phyloP scores from a whole-genome alignment of 1,140 invertebrate genomes.

The Chymomyza costata region DNA sequence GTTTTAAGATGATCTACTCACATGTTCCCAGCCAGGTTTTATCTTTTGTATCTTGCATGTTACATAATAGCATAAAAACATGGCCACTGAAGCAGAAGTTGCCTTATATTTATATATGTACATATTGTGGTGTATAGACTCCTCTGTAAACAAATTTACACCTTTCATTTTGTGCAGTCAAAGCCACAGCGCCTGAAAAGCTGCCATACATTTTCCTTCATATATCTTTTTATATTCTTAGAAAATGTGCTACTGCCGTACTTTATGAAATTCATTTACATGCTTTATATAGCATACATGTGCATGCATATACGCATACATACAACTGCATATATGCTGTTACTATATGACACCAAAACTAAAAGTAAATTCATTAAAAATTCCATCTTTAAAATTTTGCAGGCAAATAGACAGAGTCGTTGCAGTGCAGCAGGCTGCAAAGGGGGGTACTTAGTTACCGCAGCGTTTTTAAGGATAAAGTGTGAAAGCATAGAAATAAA shows the following conservation, averaged over 20 bases:
- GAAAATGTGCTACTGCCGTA: slow-evolving; percentile 25
- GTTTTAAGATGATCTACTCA: slow-evolving; percentile 19
- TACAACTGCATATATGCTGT: slow-evolving; percentile 40
- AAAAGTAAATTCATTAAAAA: slow-evolving; percentile 73
- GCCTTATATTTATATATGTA: no score
- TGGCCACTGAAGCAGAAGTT: slow-evolving; percentile 35
- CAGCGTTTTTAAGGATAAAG: no score
- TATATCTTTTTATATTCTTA: no score
- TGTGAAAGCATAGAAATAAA: slow-evolving; percentile 49
- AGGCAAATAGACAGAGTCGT: no score
- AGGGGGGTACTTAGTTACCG: no score
- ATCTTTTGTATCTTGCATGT: slow-evolving; percentile 28
- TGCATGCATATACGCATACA: no score
- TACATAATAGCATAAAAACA: slow-evolving; percentile 4
- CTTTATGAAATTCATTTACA: slow-evolving; percentile 22
- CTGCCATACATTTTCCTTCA: no score
- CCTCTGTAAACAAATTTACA: slow-evolving; percentile 70
- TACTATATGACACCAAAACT: slow-evolving; percentile 56
- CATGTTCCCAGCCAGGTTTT: slow-evolving; percentile 31
- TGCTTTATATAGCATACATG: slow-evolving; percentile 16
- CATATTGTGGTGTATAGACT: no score
- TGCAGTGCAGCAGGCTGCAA: no score
- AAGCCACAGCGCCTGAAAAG: no score
- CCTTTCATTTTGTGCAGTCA: slow-evolving; percentile 62
- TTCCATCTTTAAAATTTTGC: slow-evolving; percentile 45